Base-by-base conservation (phyloP, 1,140 invertebrate genomes). In the Anadara kagoshimensis region DNA sequence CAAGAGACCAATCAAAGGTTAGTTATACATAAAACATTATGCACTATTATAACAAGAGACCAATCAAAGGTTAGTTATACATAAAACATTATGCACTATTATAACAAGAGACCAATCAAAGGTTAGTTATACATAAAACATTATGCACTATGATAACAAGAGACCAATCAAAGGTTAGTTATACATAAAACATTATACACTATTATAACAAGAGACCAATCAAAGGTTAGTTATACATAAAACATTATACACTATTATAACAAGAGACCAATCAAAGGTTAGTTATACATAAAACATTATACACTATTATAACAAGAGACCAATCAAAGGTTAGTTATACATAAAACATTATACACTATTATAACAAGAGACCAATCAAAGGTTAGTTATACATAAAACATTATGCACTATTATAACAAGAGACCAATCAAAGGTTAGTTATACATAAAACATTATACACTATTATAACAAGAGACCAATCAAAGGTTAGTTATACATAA, bases 261-360 rank as follows among this genome's bases (percentile, higher is more conserved):
- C n/a, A 36, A 36, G 2, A 49, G 86, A 88, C 41, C 78, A 83
- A 54, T 73, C 82, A 41, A 89, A 89, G 83, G 87, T 87, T 69
- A 58, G 59, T 62, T 41, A 47, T 41, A 18, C 0, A 51, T 4
- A 66, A 53, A 1, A 44, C 1, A 24, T n/a, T n/a, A n/a, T n/a
- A n/a, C n/a, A n/a, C n/a, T n/a, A n/a, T n/a, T n/a, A n/a, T n/a
- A 20, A 18, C 1, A n/a, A n/a, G 2, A 51, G 49, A 20, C 16
- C 16, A 51, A 51, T 51, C 16, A 51, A 10, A 51, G 10, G 20
- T 18, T 36, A 36, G 29, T 36, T 36, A 36, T 36, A 36, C 7
- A 3, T 2, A 36, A 36, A 36, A 51, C 49, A n/a, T n/a, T n/a
- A n/a, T n/a, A n/a, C n/a, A 10, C 11, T 49, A 11, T 18, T 18